phyloP scores from a whole-genome alignment of 2,888 invertebrate species.

The Hydropsyche betteni region DNA sequence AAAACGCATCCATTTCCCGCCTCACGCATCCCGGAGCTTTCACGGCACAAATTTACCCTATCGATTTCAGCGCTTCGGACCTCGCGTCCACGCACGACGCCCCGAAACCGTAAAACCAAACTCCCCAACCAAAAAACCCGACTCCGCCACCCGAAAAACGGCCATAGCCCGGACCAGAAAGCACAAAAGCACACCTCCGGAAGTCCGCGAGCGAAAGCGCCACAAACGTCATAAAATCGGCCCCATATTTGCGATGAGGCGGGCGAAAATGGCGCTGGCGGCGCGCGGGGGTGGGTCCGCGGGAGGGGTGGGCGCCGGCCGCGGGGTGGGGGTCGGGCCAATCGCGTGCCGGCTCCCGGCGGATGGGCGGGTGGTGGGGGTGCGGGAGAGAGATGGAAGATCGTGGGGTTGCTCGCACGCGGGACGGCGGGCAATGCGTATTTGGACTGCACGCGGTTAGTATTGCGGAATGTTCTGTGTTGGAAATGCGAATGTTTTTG shows the following conservation, averaged over 20 bases:
- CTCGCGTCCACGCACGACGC: not conserved
- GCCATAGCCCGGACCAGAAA: conserved; percentile 40
- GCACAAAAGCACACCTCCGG: not conserved
- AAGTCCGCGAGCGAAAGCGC: not conserved
- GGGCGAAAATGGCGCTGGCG: conserved; percentile 38
- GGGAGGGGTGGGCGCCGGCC: conserved; percentile 32
- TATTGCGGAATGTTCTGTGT: too few species aligned
- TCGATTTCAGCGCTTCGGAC: conserved; percentile 14
- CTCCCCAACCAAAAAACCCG: not conserved
- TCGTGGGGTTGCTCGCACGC: not conserved
- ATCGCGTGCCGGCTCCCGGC: not conserved
- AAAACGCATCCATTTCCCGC: too few species aligned
- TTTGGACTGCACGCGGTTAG: too few species aligned
- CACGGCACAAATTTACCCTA: not conserved
- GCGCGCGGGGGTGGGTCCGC: conserved; percentile 38
- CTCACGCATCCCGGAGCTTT: too few species aligned
- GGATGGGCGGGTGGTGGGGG: conserved; percentile 1
- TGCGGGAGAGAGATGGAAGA: not conserved
- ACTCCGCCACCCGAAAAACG: conserved; percentile 39
- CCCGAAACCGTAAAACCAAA: not conserved
- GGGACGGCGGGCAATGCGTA: too few species aligned
- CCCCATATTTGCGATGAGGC: conserved; percentile 27
- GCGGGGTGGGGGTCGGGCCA: conserved; percentile 33
- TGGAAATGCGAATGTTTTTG: too few species aligned
- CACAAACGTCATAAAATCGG: not conserved